Base-by-base conservation (phyloP, 2,797 vertebrate genomes). In the Gallinago solitaria region DNA sequence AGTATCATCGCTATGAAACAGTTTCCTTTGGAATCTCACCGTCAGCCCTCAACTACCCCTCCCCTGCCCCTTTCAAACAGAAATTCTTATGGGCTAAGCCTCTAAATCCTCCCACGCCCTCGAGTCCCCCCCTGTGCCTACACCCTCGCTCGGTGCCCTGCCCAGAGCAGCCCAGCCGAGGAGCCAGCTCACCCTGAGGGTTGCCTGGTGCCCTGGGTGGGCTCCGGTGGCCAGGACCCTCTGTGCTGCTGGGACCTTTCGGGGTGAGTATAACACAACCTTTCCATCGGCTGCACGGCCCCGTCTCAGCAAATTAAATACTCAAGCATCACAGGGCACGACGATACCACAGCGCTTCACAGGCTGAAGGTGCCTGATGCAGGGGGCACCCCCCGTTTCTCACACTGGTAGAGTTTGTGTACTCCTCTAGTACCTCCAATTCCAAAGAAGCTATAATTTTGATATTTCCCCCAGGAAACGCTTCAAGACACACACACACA, bases 381-480 rank as follows among this genome's bases (percentile, higher is more conserved):
- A 0, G 11, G 8, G 7, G 14, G 15, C 32, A 70, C 2, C 6
- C 11, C 19, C 19, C 0, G 0, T 3, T 70, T 47, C 54, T 33
- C n/a, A 30, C 45, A 11, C 17, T 15, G 8, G 57, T 2, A 39
- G 16, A 75, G n/a, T 6, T 69, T 25, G 16, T 64, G n/a, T 35
- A 39, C 12, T 39, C 39, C 14, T 13, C 5, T 19, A 65, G 17
- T 13, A 16, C 17, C 59, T 33, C 33, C 1, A 1, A 33, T 25
- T 32, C 53, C 32, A 77, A 81, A 57, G 18, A 35, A 88, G 21
- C 11, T 61, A 14, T 27, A 43, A 0, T 27, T 67, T 15, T 37
- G 13, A 4, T 51, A 65, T 82, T 89, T 70, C 30, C 63, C 61
- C 19, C 15, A 17, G 16, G 32, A 51, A 35, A 45, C 20, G 57